Evolutionary conservation across 2,113 vertebrate genomes (phyloP).

Genomic region (Electrona antarctica): DNA sequence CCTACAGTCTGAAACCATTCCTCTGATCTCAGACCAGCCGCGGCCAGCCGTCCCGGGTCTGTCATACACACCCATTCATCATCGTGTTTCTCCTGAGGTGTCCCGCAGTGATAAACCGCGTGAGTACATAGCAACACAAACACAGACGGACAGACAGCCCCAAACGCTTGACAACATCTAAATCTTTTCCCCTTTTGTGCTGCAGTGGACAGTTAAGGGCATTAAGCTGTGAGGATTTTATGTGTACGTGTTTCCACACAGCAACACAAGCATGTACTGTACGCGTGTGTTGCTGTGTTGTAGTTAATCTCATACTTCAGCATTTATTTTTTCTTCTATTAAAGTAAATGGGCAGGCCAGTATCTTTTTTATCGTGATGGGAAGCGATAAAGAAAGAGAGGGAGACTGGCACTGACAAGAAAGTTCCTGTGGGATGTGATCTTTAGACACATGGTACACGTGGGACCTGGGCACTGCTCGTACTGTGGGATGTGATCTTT

Average conservation of each 20-base stretch:
- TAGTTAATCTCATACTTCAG: too few relatives aligned
- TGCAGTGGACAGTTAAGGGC: neutral
- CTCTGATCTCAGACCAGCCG: conserved; percentile 39
- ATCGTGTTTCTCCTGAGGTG: conserved; percentile 8
- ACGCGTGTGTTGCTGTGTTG: too few relatives aligned
- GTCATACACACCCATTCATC: conserved; percentile 41
- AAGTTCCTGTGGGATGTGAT: neutral
- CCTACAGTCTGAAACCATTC: conserved; percentile 12
- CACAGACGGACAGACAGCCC: conserved; percentile 12
- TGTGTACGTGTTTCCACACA: neutral
- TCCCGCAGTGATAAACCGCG: conserved; percentile 42
- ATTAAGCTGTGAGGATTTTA: too few relatives aligned
- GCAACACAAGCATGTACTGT: neutral
- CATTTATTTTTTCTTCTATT: too few relatives aligned
- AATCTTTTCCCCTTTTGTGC: conserved; percentile 19
- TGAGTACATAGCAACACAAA: conserved; percentile 44
- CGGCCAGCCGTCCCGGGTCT: conserved; percentile 1
- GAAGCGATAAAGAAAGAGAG: neutral
- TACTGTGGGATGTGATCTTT: too few relatives aligned
- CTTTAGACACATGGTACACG: too few relatives aligned
- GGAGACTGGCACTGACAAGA: neutral
- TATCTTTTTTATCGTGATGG: too few relatives aligned
- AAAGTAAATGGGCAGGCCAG: too few relatives aligned
- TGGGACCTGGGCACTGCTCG: too few relatives aligned
- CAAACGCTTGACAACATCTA: conserved; percentile 26